These are phyloP conservation scores for Protobothrops flavoviridis DNA, from an alignment of 2,113 vertebrate genomes.

Conservation along the genomic window DNA sequence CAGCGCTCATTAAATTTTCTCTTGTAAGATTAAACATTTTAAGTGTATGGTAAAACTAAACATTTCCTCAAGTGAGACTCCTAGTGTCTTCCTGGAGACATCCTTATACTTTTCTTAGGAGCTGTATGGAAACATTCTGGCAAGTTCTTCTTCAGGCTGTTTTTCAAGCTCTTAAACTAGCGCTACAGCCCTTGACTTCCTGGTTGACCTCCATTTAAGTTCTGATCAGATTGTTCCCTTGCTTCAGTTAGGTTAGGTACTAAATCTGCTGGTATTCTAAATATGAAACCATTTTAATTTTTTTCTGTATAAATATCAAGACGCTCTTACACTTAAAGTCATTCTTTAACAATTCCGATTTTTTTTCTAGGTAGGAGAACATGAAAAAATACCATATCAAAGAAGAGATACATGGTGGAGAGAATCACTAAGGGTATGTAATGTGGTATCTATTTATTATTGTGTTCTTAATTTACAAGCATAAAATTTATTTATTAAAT, in stretches of 20 bases:
- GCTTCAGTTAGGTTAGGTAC: neutral
- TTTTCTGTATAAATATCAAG: neutral
- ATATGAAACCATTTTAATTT: neutral
- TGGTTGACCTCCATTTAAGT: neutral
- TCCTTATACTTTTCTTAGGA: neutral
- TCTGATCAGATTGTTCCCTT: neutral
- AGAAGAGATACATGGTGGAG: constrained; percentile 74
- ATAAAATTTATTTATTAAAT: neutral
- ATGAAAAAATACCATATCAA: constrained; percentile 17
- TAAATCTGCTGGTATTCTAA: neutral
- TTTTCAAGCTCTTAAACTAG: neutral
- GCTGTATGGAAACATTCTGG: neutral
- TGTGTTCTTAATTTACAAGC: neutral
- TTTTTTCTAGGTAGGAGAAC: constrained; percentile 48
- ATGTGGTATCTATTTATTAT: neutral
- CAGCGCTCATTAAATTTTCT: neutral
- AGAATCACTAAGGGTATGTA: constrained; percentile 66
- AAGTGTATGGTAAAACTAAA: neutral
- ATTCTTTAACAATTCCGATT: neutral
- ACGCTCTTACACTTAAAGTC: neutral
- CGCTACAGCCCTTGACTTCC: neutral
- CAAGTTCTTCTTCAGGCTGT: neutral
- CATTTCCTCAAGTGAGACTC: neutral
- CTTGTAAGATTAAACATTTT: neutral
- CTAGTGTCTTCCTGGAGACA: neutral